Conservation (phyloP, 1,140 invertebrate species). For the Aphidius gifuensis region DNA sequence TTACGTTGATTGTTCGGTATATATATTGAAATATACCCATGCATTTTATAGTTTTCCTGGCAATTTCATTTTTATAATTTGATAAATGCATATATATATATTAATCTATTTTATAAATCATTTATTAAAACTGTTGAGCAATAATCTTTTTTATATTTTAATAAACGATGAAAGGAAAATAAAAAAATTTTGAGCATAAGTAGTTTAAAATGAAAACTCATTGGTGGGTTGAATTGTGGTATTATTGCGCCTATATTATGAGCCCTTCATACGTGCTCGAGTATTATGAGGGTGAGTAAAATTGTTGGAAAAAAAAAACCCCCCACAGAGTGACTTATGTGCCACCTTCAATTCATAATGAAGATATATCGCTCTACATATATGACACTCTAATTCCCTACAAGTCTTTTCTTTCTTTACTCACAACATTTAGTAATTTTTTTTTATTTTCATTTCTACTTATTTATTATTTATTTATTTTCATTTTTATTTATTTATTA, state of each 20-base stretch:
- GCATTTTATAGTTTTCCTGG: too few relatives aligned
- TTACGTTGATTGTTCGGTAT: not conserved
- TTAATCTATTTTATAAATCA: too few relatives aligned
- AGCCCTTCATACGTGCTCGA: conserved; percentile 36
- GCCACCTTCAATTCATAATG: conserved; percentile 33
- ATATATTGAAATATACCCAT: not conserved
- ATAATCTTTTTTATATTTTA: too few relatives aligned
- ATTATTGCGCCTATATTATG: conserved; percentile 27
- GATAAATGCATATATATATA: too few relatives aligned
- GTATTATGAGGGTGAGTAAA: conserved; percentile 43
- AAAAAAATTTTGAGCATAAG: conserved; percentile 2
- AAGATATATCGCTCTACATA: conserved; percentile 38
- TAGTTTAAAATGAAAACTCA: conserved; percentile 35
- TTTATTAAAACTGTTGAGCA: too few relatives aligned
- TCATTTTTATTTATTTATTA: not conserved
- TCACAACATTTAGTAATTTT: conserved; percentile 7
- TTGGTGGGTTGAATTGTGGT: conserved; percentile 31
- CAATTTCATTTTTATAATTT: too few relatives aligned
- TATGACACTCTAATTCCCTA: conserved; percentile 25
- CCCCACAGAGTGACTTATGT: conserved; percentile 43
- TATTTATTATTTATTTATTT: not conserved
- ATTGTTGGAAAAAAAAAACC: conserved; percentile 21
- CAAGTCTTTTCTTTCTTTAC: conserved; percentile 3
- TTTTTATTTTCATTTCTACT: not conserved
- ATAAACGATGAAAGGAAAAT: not conserved